Base-by-base conservation (phyloP, 2,888 invertebrate genomes). In the Alsophila aescularia region DNA sequence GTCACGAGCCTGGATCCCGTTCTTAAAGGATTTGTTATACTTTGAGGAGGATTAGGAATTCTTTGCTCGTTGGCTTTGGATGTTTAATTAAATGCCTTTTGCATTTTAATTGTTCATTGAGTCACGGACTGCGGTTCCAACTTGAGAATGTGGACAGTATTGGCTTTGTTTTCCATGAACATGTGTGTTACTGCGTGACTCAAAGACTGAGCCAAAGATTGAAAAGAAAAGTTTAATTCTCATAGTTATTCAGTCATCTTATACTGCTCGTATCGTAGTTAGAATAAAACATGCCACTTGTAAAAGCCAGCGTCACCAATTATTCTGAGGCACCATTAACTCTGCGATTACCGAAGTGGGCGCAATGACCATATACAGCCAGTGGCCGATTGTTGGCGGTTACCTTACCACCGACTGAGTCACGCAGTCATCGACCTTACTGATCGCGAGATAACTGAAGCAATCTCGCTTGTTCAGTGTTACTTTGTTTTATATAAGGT, bases 371-470 rank as follows among this genome's bases (percentile, higher is more conserved):
- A 58, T 60, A 51, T 16, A 39, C 40, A 53, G 41, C 41, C 27
- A 18, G 53, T 24, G 49, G 32, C 21, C 48, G 39, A 32, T 27
- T n/a, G 27, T n/a, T 36, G 36, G 10, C 29, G 37, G 27, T 35
- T 52, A 40, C 36, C 40, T 35, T 52, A 40, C 36, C 40, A 48
- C 35, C 18, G 53, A 29, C 37, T 27, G 42, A 62, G 63, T 66
- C 65, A 66, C 40, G 36, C 58, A 52, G 66, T 66, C 66, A 66
- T 60, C 60, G 66, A 66, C 66, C 66, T 62, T 60, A 61, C 51
- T 32, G 54, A 43, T 52, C 45, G 32, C 40, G 32, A 54, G 57
- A 65, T 65, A 59, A 57, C 7, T 31, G 18, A 27, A 39, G 21
- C 27, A n/a, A 18, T 31, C 37, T 36, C 50, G 52, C 50, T 52